A percentile compares a stretch with the other conserved stretches of the same genome.
Evolutionary conservation across 1,140 invertebrate species (phyloP).

Genomic region (Thaumatotibia leucotreta): DNA sequence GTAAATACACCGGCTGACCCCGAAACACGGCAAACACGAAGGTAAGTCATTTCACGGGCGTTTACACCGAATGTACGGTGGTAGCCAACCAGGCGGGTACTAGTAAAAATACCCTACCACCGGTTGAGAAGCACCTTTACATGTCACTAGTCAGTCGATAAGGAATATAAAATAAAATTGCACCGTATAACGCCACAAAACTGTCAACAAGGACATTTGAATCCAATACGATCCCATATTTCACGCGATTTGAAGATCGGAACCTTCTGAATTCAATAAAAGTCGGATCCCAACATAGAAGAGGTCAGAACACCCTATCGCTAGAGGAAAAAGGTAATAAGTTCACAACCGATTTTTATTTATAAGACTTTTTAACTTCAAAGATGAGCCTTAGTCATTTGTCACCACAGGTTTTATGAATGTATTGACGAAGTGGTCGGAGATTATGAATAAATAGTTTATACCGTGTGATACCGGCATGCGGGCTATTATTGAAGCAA

Average conservation of each 20-base stretch:
- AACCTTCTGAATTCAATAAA: conserved; percentile 9
- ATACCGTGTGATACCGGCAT: no score
- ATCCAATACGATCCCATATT: conserved; percentile 1
- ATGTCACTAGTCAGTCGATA: no score
- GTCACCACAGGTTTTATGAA: background rate
- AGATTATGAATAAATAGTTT: conserved; percentile 1
- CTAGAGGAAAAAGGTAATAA: background rate
- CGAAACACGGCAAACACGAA: no score
- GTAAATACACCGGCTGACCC: no score
- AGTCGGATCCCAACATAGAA: background rate
- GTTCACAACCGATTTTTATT: background rate
- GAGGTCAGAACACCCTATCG: background rate
- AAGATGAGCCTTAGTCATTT: background rate
- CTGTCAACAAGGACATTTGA: conserved; percentile 7
- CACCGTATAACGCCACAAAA: background rate
- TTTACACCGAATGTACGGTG: no score
- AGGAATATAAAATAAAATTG: background rate
- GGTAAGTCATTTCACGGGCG: no score
- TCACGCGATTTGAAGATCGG: background rate
- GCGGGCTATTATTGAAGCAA: no score
- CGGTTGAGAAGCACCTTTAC: no score
- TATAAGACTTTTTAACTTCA: background rate
- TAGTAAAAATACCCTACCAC: background rate
- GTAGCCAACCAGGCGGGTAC: no score
- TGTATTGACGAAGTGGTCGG: background rate